These are phyloP conservation scores for Polyergus mexicanus DNA, from an alignment of 1,140 invertebrate genomes.

Conservation along the genomic window DNA sequence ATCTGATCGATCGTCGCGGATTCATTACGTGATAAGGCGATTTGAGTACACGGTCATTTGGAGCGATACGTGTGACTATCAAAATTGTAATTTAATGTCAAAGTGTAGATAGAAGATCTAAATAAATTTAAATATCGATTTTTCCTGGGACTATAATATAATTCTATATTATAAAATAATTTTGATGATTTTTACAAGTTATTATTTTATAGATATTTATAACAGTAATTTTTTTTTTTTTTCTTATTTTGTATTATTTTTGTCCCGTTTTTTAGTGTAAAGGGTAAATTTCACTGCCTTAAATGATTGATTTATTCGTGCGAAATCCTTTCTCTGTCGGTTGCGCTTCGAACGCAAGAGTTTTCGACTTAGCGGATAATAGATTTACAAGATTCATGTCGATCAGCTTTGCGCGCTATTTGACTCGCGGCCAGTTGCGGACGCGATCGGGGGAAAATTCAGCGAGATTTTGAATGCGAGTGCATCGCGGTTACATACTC, in stretches of 20 bases:
- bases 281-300: not conserved
- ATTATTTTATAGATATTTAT: too few species aligned
- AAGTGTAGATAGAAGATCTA: not conserved
- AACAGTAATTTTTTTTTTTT: too few species aligned
- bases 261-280: too few species aligned
- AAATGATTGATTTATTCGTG: not conserved
- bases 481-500: constrained; percentile 79
- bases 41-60: not conserved
- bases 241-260: too few species aligned
- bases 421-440: constrained; percentile 30
- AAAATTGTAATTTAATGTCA: not conserved
- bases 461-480: constrained; percentile 59
- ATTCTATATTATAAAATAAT: not conserved
- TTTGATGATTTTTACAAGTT: too few species aligned
- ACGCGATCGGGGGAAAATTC: constrained; percentile 30
- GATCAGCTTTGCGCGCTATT: constrained; percentile 63
- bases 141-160: not conserved
- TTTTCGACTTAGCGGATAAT: constrained; percentile 56
- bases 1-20: constrained; percentile 51
- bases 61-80: not conserved
- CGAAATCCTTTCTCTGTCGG: not conserved
- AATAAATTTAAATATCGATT: not conserved
- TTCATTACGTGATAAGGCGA: constrained; percentile 35
- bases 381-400: constrained; percentile 61
- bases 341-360: not conserved